Conservation (phyloP, 2,888 invertebrate species). For the Opisthograptis luteolata region DNA sequence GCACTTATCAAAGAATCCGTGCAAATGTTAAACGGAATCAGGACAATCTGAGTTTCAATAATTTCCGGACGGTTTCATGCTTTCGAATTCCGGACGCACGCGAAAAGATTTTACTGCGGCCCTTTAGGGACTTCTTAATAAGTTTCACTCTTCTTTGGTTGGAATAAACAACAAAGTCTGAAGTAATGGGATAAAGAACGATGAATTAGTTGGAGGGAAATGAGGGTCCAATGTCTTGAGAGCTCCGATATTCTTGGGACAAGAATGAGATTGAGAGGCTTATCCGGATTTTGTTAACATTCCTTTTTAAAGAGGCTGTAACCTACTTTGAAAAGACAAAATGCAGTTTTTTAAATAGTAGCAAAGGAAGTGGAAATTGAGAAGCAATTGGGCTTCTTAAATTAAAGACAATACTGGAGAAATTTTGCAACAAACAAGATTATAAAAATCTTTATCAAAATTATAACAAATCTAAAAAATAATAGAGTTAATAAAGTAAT, state of each 20-base stretch:
- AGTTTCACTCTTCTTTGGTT: constrained; percentile 29
- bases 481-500: too few relatives aligned
- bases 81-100: constrained; percentile 63
- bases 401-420: too few relatives aligned
- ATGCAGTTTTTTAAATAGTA: too few relatives aligned
- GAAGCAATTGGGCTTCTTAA: too few relatives aligned
- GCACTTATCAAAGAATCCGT: constrained; percentile 73
- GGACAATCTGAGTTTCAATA: constrained; percentile 80
- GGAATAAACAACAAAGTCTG: constrained; percentile 32
- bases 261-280: not conserved
- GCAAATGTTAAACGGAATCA: constrained; percentile 78
- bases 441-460: too few relatives aligned
- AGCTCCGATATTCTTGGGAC: not conserved
- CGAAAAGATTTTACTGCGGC: constrained; percentile 52
- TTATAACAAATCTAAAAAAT: too few relatives aligned
- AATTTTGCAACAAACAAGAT: too few relatives aligned
- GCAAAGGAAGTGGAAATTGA: too few relatives aligned
- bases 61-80: constrained; percentile 66
- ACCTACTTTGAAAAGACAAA: too few relatives aligned
- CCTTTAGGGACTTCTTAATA: constrained; percentile 47
- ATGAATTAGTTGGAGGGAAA: constrained; percentile 22
- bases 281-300: not conserved
- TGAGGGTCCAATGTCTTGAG: not conserved
- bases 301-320: not conserved
- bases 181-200: constrained; percentile 27